These are phyloP conservation scores for Phytoseiulus persimilis DNA, from an alignment of 2,888 invertebrate species.

Conservation along the genomic window DNA sequence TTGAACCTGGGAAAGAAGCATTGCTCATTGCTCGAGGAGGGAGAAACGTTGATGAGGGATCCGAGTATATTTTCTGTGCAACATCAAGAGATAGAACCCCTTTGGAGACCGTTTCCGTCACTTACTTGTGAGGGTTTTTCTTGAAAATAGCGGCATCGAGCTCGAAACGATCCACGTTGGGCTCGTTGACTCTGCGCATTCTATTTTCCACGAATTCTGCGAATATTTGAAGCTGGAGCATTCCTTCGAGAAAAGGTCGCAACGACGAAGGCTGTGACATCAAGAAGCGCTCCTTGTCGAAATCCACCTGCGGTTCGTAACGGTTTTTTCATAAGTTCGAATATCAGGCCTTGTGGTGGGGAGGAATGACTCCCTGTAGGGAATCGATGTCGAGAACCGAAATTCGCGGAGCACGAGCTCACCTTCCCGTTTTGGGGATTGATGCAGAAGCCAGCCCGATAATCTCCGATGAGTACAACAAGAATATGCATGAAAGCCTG, in stretches of 20 bases:
- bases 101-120: too few species aligned
- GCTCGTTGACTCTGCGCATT: slow-evolving; percentile 32
- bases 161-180: slow-evolving; percentile 22
- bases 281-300: slow-evolving; percentile 76
- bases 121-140: slow-evolving; percentile 31
- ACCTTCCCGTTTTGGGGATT: slow-evolving; percentile 44
- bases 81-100: too few species aligned
- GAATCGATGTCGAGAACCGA: slow-evolving; percentile 9
- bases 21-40: background rate
- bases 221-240: slow-evolving; percentile 86
- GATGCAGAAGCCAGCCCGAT: slow-evolving; percentile 72
- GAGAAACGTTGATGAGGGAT: too few species aligned
- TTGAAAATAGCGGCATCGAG: slow-evolving; percentile 29
- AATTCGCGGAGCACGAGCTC: slow-evolving; percentile 38
- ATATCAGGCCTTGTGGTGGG: too few species aligned
- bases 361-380: too few species aligned
- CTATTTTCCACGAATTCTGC: slow-evolving; percentile 30
- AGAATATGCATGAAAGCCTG: slow-evolving; percentile 81
- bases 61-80: too few species aligned
- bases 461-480: slow-evolving; percentile 87
- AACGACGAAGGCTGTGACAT: slow-evolving; percentile 71
- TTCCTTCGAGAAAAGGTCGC: slow-evolving; percentile 78
- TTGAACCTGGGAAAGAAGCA: slow-evolving; percentile 56
- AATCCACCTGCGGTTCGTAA: slow-evolving; percentile 64
- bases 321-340: slow-evolving; percentile 50